Evolutionary conservation across 2,113 vertebrate species (phyloP), one percentile per base, ranked within the genome.

Genomic region (Turnix velox): DNA sequence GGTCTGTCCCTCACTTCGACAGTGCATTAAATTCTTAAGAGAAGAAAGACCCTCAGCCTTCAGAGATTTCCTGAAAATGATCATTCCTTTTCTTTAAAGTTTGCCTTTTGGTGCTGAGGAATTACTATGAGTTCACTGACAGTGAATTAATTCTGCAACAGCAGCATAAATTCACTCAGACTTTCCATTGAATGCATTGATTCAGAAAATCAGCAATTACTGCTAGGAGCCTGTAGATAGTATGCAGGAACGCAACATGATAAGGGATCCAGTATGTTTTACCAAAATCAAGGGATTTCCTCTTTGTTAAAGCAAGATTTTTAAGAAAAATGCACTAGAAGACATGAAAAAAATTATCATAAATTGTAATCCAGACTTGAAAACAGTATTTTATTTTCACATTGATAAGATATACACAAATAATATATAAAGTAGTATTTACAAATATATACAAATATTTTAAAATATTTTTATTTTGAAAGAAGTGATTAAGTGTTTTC

Each of bases 371-470:
- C n/a, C n/a, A n/a, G n/a, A n/a, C n/a, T 62, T 72, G 35, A 92
- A 74, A 92, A 77, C 25, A 73, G 69, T 14, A 74, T 87, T 96
- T 97, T 96, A 96, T 96, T 97, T 96, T 97, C 40, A 94, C 83
- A 94, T 84, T 95, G 79, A 92, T 67, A 92, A 92, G 72, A 97
- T 33, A 90, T 88, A 96, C 61, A 97, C 31, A 65, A 48, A 96
- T 92, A 93, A 96, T 90, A 96, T 93, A 95, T 96, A 95, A 79
- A 93, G 55, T 43, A 39, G 4, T 96, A 97, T 97, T 96, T 97
- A 98, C 96, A 97, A 72, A 80, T 94, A 94, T 96, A 92, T 88
- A 97, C 96, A 98, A 87, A 94, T 89, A 94, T 78, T 78, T 92
- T 75, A 95, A 97, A 97, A 88, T 51, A n/a, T 45, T 48, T 68